These are phyloP conservation scores for Apostichopus californicus DNA, from an alignment of 35 echinoderm and acorn worm species.

Conservation along the genomic window DNA sequence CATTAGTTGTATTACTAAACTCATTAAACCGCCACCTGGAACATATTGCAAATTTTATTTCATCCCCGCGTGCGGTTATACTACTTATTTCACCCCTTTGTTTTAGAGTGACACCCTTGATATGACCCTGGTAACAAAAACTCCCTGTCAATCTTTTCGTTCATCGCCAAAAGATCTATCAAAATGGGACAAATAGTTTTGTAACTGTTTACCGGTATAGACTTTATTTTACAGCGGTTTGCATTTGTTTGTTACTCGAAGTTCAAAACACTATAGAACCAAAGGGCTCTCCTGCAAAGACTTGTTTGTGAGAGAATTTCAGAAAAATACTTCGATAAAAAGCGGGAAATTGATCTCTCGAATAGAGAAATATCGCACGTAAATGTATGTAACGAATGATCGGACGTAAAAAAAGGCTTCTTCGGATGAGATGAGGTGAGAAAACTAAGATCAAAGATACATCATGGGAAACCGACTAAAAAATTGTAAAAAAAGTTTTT, in stretches of 20 bases:
- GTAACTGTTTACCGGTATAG: background rate
- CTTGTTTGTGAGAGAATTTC: background rate
- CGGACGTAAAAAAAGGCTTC: too few species aligned
- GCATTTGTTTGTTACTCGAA: constrained; percentile 21
- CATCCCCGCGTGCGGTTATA: constrained; percentile 9
- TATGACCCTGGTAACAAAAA: constrained; percentile 12
- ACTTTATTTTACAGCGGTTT: constrained; percentile 2
- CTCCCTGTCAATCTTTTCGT: background rate
- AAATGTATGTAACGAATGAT: too few species aligned
- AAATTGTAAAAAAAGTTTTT: too few species aligned
- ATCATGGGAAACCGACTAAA: too few species aligned
- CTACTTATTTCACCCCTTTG: background rate
- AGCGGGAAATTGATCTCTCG: too few species aligned
- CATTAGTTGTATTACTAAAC: constrained; percentile 40
- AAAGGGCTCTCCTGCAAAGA: constrained; percentile 34
- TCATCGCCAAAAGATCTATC: background rate
- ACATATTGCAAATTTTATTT: constrained; percentile 33
- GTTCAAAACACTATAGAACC: constrained; percentile 5
- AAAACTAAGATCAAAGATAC: too few species aligned
- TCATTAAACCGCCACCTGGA: constrained; percentile 45
- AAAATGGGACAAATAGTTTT: background rate
- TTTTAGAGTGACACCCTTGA: background rate
- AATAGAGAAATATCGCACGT: too few species aligned
- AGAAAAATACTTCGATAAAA: too few species aligned
- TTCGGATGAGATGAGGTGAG: too few species aligned